phyloP scores from a whole-genome alignment of 2,888 invertebrate species.

The Nomada goodeniana region DNA sequence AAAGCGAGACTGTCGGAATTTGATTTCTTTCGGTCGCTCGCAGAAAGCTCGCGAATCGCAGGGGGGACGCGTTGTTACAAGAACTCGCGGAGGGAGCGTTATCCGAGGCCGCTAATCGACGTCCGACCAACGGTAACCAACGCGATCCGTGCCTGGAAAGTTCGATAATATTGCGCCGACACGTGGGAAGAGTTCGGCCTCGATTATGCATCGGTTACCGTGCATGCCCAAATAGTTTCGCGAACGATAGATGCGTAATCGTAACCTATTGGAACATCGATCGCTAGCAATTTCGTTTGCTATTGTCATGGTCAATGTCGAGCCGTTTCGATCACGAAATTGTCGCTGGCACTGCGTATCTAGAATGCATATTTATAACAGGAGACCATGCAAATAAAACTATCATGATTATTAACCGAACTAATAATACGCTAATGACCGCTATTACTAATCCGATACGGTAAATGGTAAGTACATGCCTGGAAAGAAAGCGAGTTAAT shows the following conservation, averaged over 20 bases:
- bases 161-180: neutral
- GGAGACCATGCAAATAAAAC: neutral
- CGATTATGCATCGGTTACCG: neutral
- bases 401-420: neutral
- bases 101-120: too few species aligned
- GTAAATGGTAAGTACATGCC: too few species aligned
- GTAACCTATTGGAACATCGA: neutral
- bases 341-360: neutral
- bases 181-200: neutral
- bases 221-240: neutral
- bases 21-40: constrained; percentile 13
- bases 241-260: neutral
- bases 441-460: neutral
- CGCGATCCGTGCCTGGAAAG: neutral
- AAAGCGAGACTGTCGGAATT: constrained; percentile 22
- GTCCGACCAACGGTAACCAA: too few species aligned
- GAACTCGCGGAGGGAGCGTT: too few species aligned
- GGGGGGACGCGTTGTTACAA: too few species aligned
- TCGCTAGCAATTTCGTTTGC: constrained; percentile 33
- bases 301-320: constrained; percentile 7
- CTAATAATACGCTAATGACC: neutral
- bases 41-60: neutral
- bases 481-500: too few species aligned
- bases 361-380: neutral
- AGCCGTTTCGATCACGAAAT: neutral